A percentile compares a stretch with the other conserved stretches of the same genome.
phyloP scores from a whole-genome alignment of 2,797 vertebrate species.

The Carcharodon carcharias region DNA sequence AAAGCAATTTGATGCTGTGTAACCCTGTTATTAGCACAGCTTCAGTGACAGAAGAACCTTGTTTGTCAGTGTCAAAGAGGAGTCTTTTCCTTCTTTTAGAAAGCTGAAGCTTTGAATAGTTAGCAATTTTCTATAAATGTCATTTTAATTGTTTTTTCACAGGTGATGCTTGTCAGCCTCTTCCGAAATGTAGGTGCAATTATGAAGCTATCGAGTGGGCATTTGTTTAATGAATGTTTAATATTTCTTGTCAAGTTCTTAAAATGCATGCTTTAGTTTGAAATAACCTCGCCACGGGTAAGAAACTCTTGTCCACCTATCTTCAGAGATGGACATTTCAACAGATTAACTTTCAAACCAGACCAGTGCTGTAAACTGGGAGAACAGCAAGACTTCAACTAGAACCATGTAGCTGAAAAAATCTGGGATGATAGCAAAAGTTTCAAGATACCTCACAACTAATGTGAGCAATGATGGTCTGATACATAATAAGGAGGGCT shows the following conservation, averaged over 20 bases:
- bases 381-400: background rate
- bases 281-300: background rate
- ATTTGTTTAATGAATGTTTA: background rate
- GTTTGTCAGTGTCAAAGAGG: conserved; percentile 41
- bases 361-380: background rate
- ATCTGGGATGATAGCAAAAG: background rate
- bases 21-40: conserved; percentile 42
- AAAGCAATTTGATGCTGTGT: background rate
- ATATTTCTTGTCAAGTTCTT: conserved; percentile 2
- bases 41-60: conserved; percentile 39
- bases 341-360: background rate
- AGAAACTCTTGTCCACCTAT: background rate
- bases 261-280: background rate
- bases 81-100: conserved; percentile 36
- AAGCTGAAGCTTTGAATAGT: background rate
- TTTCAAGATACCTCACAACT: too few relatives aligned
- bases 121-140: conserved; percentile 6
- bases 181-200: background rate
- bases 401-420: background rate
- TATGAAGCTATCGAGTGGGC: background rate
- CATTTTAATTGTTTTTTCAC: background rate
- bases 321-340: background rate
- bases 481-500: background rate
- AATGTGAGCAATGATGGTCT: background rate
- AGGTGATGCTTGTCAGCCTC: background rate